These are phyloP conservation scores for Ischnura elegans DNA, from an alignment of 2,888 invertebrate species.

Conservation along the genomic window DNA sequence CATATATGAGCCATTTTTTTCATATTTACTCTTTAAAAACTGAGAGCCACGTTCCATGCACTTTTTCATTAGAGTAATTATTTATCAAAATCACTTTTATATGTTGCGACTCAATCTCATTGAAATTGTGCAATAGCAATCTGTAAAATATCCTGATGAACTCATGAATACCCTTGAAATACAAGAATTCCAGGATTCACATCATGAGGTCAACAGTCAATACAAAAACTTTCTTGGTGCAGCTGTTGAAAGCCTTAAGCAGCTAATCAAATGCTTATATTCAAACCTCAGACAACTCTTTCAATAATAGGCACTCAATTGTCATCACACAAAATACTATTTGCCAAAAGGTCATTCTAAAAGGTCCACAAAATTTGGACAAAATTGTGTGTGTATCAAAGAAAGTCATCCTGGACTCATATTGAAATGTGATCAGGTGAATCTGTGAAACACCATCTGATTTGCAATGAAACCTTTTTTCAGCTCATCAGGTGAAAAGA, in stretches of 20 bases:
- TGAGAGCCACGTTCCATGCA: not conserved
- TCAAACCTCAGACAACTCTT: not conserved
- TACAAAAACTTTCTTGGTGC: not conserved
- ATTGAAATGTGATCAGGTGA: too few relatives aligned
- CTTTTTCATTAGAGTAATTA: slow-evolving; percentile 27
- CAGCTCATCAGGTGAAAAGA: too few relatives aligned
- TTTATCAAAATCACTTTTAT: not conserved
- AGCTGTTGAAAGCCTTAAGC: not conserved
- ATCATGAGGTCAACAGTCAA: not conserved
- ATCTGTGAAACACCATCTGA: too few relatives aligned
- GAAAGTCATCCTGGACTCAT: too few relatives aligned
- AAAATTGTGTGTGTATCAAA: too few relatives aligned
- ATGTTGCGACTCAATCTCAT: not conserved
- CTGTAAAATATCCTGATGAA: not conserved
- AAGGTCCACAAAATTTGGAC: not conserved
- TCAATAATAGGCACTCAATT: not conserved
- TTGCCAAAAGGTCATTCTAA: not conserved
- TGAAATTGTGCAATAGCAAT: not conserved
- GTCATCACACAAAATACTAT: not conserved
- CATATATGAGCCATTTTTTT: not conserved
- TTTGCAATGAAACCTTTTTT: too few relatives aligned
- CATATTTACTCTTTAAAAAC: not conserved
- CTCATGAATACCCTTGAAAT: not conserved
- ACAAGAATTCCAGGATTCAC: not conserved
- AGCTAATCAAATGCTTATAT: not conserved